Conservation (phyloP, 2,888 invertebrate species). For the Anticlea derivata region DNA sequence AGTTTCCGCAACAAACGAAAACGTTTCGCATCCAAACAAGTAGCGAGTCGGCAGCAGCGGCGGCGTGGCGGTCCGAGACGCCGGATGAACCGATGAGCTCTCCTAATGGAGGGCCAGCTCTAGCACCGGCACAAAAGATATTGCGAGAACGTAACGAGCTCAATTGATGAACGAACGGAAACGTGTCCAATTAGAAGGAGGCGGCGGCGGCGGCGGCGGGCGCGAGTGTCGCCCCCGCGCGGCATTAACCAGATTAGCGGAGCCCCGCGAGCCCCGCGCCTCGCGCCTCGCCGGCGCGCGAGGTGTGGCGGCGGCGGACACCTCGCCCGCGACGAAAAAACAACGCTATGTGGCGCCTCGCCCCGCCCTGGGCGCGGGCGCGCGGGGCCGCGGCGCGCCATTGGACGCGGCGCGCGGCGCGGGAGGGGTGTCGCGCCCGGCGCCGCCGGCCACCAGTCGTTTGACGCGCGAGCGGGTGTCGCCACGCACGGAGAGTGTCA, state of each 20-base stretch:
- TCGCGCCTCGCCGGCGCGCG: constrained; percentile 53
- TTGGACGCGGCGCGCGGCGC: constrained; percentile 62
- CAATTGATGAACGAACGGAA: constrained; percentile 82
- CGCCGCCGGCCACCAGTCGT: constrained; percentile 81
- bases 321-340: constrained; percentile 80
- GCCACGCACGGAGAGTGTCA: constrained; percentile 68
- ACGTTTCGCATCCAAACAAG: constrained; percentile 37
- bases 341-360: constrained; percentile 69
- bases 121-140: constrained; percentile 67
- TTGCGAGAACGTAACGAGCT: constrained; percentile 76
- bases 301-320: constrained; percentile 72
- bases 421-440: constrained; percentile 83
- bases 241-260: constrained; percentile 79
- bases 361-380: constrained; percentile 67
- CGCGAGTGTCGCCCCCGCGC: constrained; percentile 67
- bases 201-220: constrained; percentile 65
- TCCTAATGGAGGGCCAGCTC: constrained; percentile 49
- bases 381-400: constrained; percentile 71
- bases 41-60: constrained; percentile 21
- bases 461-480: constrained; percentile 80
- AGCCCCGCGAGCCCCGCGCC: constrained; percentile 52
- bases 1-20: constrained; percentile 35
- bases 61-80: constrained; percentile 30
- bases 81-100: constrained; percentile 35
- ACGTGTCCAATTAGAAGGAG: constrained; percentile 83